Evolutionary conservation across 2,113 vertebrate genomes (phyloP).

Genomic region (Plecotus auritus): DNA sequence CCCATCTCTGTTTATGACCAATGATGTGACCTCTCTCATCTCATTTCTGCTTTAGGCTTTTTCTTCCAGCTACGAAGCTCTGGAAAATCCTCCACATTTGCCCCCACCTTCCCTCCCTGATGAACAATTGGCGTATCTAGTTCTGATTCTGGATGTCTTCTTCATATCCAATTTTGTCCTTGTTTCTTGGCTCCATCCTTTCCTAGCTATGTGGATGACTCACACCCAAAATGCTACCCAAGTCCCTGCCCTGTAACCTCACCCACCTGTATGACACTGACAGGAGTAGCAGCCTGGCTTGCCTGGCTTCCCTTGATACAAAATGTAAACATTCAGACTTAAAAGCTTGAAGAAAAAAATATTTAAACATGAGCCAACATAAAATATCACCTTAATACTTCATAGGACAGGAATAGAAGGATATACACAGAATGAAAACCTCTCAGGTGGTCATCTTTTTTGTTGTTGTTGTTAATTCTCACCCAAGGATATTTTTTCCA

Average conservation of each 20-base stretch:
- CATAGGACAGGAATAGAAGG: not conserved
- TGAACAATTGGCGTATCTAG: not conserved
- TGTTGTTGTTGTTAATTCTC: no score
- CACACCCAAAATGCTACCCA: not conserved
- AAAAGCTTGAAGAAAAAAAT: not conserved
- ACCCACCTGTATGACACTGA: not conserved
- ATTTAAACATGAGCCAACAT: not conserved
- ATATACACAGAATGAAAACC: not conserved
- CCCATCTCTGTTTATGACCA: not conserved
- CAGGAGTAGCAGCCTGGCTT: not conserved
- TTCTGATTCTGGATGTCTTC: not conserved
- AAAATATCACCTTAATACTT: not conserved
- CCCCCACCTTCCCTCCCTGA: not conserved
- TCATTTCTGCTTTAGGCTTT: not conserved
- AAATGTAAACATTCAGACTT: not conserved
- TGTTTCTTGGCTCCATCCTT: not conserved
- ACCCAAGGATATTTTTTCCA: no score
- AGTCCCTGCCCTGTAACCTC: not conserved
- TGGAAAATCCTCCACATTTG: not conserved
- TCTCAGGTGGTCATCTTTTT: not conserved
- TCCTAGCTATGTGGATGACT: not conserved
- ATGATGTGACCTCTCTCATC: not conserved
- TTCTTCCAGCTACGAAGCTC: not conserved
- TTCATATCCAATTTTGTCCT: not conserved
- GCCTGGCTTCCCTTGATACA: not conserved